A percentile compares a stretch with the other conserved stretches of the same genome.
Evolutionary conservation across 2,888 invertebrate species (phyloP).

Genomic region (Drosophila eohydei): DNA sequence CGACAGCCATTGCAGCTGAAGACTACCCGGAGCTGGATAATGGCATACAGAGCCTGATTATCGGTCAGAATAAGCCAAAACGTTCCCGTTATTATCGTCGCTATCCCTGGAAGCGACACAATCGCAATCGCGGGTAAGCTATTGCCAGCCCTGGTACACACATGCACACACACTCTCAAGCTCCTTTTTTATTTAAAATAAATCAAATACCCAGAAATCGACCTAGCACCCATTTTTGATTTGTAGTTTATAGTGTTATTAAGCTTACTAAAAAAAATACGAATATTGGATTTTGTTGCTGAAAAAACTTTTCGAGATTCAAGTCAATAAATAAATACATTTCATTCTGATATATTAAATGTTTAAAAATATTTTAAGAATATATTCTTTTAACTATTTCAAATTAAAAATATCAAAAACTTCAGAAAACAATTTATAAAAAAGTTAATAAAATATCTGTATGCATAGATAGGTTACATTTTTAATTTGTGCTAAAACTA

Average conservation of each 20-base stretch:
- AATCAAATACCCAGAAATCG: slow-evolving; percentile 8
- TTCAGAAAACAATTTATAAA: too few species aligned
- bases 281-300: slow-evolving; percentile 17
- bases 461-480: too few species aligned
- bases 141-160: background rate
- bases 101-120: slow-evolving; percentile 88
- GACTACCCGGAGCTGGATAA: slow-evolving; percentile 63
- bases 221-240: slow-evolving; percentile 24
- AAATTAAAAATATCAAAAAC: too few species aligned
- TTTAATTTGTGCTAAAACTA: too few species aligned
- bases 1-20: slow-evolving; percentile 31
- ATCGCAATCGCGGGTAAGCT: slow-evolving; percentile 84
- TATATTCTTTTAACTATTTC: too few species aligned
- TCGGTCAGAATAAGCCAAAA: slow-evolving; percentile 82
- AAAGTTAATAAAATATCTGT: too few species aligned
- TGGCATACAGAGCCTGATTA: slow-evolving; percentile 44
- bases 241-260: slow-evolving; percentile 48
- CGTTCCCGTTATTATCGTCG: slow-evolving; percentile 87
- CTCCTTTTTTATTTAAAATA: slow-evolving; percentile 11
- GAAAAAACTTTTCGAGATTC: slow-evolving; percentile 19
- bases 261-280: background rate
- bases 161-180: background rate
- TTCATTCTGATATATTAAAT: too few species aligned
- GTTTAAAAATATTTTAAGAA: too few species aligned
- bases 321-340: background rate